Evolutionary conservation across 1,140 invertebrate genomes (phyloP).

Genomic region (Eueides isabella): DNA sequence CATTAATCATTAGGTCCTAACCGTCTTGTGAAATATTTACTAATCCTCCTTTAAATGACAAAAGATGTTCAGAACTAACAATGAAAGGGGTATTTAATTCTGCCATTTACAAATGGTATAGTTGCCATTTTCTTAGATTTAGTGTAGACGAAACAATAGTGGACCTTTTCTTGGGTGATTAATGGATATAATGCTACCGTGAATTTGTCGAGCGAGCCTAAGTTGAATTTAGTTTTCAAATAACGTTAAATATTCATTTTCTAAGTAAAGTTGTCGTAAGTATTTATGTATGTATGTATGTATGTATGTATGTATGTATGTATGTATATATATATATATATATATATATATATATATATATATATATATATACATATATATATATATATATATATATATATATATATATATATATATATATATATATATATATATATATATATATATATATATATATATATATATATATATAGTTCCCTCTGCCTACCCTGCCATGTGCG

Average conservation of each 20-base stretch:
- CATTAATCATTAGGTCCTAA: not conserved
- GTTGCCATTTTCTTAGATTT: conserved; percentile 60
- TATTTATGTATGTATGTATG: not conserved
- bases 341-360: no score
- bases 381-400: no score
- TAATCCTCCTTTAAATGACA: conserved; percentile 26
- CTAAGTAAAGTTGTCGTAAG: not conserved
- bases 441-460: no score
- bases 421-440: no score
- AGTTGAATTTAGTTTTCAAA: not conserved
- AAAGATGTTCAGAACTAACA: conserved; percentile 24
- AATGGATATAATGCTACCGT: conserved; percentile 59
- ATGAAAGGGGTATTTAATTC: conserved; percentile 40
- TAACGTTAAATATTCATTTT: not conserved
- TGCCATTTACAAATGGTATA: conserved; percentile 26
- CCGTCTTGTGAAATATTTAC: conserved; percentile 5
- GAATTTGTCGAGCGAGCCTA: conserved; percentile 40
- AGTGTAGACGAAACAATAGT: conserved; percentile 53
- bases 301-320: no score
- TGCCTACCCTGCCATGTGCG: no score
- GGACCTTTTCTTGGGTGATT: conserved; percentile 59
- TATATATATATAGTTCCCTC: not conserved
- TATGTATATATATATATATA: no score
- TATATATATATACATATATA: no score
- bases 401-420: no score